Evolutionary conservation across 2,888 invertebrate genomes (phyloP), one percentile per base, ranked within the genome.

Genomic region (Acanthosepion pharaonis): DNA sequence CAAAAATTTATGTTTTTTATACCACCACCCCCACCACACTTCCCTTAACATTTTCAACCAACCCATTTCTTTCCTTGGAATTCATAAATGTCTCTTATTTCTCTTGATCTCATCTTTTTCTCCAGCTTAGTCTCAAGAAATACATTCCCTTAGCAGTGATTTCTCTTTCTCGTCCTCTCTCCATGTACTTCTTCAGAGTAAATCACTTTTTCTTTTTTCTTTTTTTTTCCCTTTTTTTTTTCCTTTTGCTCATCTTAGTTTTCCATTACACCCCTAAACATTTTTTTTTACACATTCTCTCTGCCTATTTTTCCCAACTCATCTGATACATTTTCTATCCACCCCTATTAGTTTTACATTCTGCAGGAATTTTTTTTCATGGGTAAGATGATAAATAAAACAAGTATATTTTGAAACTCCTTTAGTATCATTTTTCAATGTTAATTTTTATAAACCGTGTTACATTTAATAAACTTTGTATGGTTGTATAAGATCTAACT

Each of bases 41-140:
- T n/a, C 78, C 78, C 1, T 23, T 33, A 78, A 15, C 11, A 15
- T 33, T 42, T 78, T 78, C 33, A 78, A 78, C n/a, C 78, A 33
- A 33, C 78, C 78, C n/a, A n/a, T 78, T 78, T 78, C n/a, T 78
- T 78, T 78, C 78, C 78, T 78, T 78, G n/a, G 78, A 78, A n/a
- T 78, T 78, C 78, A 78, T 78, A 78, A 78, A 5, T 78, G n/a
- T 78, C 15, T 78, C 78, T 78, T 78, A 78, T 78, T 78, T 78
- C 78, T n/a, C n/a, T 33, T 78, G 78, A 78, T 78, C 78, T 78
- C n/a, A 78, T n/a, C 59, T 23, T 59, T 59, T 59, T 59, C 59
- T 23, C 20, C 59, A 0, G 15, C 78, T 5, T 15, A 18, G 15
- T 33, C 78, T 33, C 11, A 11, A 33, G n/a, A 78, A n/a, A 33